Evolutionary conservation across 2,113 vertebrate genomes (phyloP).

Genomic region (Pterocles orientalis): DNA sequence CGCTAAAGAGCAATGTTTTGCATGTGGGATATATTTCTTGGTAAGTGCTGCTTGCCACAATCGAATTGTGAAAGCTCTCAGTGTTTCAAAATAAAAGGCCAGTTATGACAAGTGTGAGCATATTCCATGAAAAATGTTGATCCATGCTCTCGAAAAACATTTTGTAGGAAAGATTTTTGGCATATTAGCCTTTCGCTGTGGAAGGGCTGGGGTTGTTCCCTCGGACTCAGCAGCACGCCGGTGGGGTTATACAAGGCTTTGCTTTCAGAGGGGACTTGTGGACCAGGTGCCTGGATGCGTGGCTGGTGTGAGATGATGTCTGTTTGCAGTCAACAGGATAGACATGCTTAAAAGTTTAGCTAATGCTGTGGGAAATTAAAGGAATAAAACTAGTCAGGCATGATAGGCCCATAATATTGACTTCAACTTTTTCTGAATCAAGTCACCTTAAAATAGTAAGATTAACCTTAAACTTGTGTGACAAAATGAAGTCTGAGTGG

Average conservation of each 20-base stretch:
- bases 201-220: background rate
- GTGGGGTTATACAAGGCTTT: background rate
- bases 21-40: background rate
- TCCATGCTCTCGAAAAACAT: background rate
- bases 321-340: background rate
- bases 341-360: background rate
- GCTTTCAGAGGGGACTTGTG: background rate
- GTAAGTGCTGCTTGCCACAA: background rate
- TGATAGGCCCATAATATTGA: background rate
- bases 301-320: background rate
- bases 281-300: background rate
- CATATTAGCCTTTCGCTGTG: background rate
- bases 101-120: background rate
- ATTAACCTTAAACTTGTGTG: background rate
- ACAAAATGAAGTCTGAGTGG: background rate
- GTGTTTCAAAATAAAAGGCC: background rate
- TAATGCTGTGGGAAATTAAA: background rate
- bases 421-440: background rate
- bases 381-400: background rate
- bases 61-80: background rate
- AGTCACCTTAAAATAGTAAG: background rate
- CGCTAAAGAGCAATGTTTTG: background rate
- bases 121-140: background rate
- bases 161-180: background rate
- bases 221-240: background rate